phyloP scores from a whole-genome alignment of 92 coral and sea anemone genomes.

The Porites rus region DNA sequence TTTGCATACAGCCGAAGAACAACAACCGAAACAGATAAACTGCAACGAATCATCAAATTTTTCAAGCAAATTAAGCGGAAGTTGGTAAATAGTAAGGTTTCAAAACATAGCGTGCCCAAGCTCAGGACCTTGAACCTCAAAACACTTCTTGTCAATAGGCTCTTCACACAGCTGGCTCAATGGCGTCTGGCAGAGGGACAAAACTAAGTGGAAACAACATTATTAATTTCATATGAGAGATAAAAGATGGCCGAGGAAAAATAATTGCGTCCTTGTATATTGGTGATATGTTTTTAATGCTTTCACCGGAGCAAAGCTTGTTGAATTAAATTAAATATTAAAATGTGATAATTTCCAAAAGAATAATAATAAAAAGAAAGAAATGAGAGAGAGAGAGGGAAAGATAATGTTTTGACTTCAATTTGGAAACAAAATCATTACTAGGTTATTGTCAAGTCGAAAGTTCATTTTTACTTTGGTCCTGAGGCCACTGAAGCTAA shows the following conservation, averaged over 20 bases:
- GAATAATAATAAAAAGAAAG: background rate
- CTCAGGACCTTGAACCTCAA: background rate
- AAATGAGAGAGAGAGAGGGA: background rate
- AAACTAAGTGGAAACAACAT: background rate
- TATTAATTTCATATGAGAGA: conserved; percentile 6
- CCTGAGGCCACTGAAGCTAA: too few relatives aligned
- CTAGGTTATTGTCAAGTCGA: too few relatives aligned
- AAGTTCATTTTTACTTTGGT: too few relatives aligned
- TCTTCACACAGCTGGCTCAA: conserved; percentile 8
- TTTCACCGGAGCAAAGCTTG: background rate
- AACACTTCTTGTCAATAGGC: background rate
- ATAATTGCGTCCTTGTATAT: background rate
- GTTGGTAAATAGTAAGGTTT: background rate
- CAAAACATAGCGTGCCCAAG: background rate
- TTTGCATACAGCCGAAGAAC: too few relatives aligned
- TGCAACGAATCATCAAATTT: too few relatives aligned
- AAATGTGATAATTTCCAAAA: background rate
- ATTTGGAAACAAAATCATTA: too few relatives aligned
- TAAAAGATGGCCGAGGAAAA: background rate
- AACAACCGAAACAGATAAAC: too few relatives aligned
- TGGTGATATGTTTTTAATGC: background rate
- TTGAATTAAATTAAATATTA: background rate
- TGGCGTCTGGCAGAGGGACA: conserved; percentile 12
- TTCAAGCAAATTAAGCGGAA: too few relatives aligned
- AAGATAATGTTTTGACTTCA: too few relatives aligned